A percentile compares a stretch with the other conserved stretches of the same genome.
Evolutionary conservation across 2,888 invertebrate species (phyloP).

Genomic region (Antheraea assamensis): DNA sequence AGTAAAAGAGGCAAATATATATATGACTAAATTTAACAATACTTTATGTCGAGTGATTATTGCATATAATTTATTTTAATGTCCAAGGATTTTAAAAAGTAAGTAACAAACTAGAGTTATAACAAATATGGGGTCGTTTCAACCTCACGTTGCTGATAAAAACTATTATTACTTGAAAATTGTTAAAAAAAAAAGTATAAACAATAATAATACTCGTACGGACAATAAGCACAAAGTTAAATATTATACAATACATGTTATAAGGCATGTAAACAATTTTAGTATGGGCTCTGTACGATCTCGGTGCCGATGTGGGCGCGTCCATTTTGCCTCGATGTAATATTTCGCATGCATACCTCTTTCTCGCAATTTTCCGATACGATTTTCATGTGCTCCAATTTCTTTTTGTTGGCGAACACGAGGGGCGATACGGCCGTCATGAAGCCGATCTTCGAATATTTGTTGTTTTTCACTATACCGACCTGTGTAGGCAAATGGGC

Average conservation of each 20-base stretch:
- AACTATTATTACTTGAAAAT: too few species aligned
- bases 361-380: conserved; percentile 74
- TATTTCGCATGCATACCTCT: conserved; percentile 53
- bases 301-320: not conserved
- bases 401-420: conserved; percentile 67
- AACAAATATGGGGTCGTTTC: too few species aligned
- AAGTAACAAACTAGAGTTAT: too few species aligned
- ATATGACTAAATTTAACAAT: too few species aligned
- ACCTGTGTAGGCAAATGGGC: conserved; percentile 45
- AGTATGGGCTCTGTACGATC: not conserved
- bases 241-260: not conserved
- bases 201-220: not conserved
- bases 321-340: conserved; percentile 4
- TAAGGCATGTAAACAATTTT: conserved; percentile 2
- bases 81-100: too few species aligned
- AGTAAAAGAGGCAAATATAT: too few species aligned
- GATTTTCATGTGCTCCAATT: conserved; percentile 70
- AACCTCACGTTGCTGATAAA: too few species aligned
- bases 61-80: too few species aligned
- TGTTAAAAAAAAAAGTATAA: not conserved
- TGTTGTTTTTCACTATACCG: conserved; percentile 63
- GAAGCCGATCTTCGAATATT: conserved; percentile 71
- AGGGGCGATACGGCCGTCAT: conserved; percentile 66
- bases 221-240: not conserved
- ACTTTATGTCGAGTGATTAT: too few species aligned